Evolutionary conservation across 2,888 invertebrate genomes (phyloP).

Genomic region (Acronicta psi): DNA sequence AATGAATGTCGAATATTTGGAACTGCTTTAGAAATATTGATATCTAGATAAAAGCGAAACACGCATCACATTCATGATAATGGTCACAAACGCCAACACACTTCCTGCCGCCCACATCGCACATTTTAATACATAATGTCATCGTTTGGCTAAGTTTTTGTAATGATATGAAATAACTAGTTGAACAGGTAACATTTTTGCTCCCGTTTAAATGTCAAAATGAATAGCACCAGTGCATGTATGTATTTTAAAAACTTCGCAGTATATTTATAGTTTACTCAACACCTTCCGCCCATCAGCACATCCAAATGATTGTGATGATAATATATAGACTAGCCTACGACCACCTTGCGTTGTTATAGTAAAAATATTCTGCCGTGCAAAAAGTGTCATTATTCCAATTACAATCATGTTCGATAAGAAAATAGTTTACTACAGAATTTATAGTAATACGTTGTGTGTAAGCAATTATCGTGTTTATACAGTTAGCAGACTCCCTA

Average conservation of each 20-base stretch:
- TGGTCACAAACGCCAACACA: slow-evolving; percentile 62
- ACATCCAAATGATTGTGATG: slow-evolving; percentile 12
- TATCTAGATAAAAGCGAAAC: slow-evolving; percentile 28
- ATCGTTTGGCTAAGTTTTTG: slow-evolving; percentile 45
- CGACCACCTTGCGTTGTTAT: slow-evolving; percentile 35
- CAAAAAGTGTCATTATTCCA: slow-evolving; percentile 47
- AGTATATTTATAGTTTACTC: slow-evolving; percentile 19
- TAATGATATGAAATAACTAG: slow-evolving; percentile 36
- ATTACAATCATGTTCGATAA: slow-evolving; percentile 44
- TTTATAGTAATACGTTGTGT: slow-evolving; percentile 42
- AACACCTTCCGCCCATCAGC: slow-evolving; percentile 21
- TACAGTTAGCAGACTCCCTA: slow-evolving; percentile 40
- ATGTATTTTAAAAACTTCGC: background rate
- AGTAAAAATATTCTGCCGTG: slow-evolving; percentile 24
- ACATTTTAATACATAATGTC: slow-evolving; percentile 48
- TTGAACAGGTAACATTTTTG: slow-evolving; percentile 34
- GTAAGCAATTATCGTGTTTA: slow-evolving; percentile 38
- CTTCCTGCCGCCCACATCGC: slow-evolving; percentile 65
- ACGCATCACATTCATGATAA: slow-evolving; percentile 35
- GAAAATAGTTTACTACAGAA: slow-evolving; percentile 43
- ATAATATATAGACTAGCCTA: slow-evolving; percentile 17
- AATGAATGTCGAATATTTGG: background rate
- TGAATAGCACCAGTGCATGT: slow-evolving; percentile 3
- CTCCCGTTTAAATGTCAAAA: slow-evolving; percentile 39
- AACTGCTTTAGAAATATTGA: slow-evolving; percentile 3